Base-by-base conservation (phyloP, 1,140 invertebrate genomes). In the Neodiprion virginianus region DNA sequence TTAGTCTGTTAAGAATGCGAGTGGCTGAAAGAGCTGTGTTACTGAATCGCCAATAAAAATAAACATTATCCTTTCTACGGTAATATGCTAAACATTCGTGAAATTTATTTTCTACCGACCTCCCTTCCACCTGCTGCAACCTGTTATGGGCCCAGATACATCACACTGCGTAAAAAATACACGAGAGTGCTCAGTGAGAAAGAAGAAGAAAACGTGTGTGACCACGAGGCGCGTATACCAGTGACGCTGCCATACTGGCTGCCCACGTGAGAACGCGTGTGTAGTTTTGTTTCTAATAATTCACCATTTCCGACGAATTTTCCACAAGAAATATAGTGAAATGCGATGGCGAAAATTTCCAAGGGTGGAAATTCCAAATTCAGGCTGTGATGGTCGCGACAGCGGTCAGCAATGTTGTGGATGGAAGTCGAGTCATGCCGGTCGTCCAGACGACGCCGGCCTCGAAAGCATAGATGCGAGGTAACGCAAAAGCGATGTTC, bases 101-200 rank as follows among this genome's bases (percentile, higher is more conserved):
- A 21, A 21, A 21, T 21, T 21, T 21, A 21, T 21, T 21, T 21
- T 21, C 17, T 21, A 21, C 17, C 17, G 17, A 21, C 17, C 17
- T 21, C 17, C 17, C 17, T 21, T 21, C 17, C 17, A 21, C 0
- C 17, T 21, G 17, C 17, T 21, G 47, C 72, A 76, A 73, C 50
- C 73, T 71, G 75, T 73, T 76, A 76, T 76, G 71, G 67, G 75
- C 71, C 72, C 72, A 76, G 71, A 14, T 21, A 21, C 17, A 21
- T 21, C 3, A 69, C n/a, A 47, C 40, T 69, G 8, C 8, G 1
- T 68, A 21, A 17, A 48, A 47, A 67, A 28, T 14, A 23, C 67
- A 53, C 23, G 49, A 28, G 7, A 49, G 61, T 65, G 49, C 14
- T 71, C 23, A 8, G 21, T 21, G 17, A 21, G 0, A 21, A 21